A percentile compares a stretch with the other conserved stretches of the same genome.
phyloP scores from a whole-genome alignment of 2,888 invertebrate genomes.

The Serrognathus titanus region DNA sequence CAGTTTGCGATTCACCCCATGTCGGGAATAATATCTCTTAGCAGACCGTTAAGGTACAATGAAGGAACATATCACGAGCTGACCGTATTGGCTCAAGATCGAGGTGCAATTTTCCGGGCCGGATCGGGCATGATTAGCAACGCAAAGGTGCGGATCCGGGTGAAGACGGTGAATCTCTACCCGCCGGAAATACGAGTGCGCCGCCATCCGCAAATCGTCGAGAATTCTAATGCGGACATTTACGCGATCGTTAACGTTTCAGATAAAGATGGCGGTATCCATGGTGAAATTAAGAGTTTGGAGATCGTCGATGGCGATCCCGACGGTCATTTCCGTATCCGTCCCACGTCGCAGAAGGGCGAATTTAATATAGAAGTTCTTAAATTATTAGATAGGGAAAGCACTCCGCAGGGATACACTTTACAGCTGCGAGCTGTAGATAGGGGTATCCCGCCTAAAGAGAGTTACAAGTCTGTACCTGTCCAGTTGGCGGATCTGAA shows the following conservation, averaged over 20 bases:
- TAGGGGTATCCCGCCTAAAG: constrained; percentile 73
- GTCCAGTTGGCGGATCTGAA: constrained; percentile 78
- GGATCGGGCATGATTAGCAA: constrained; percentile 62
- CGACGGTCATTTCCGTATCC: constrained; percentile 81
- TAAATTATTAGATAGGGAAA: constrained; percentile 73
- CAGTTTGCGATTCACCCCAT: constrained; percentile 92
- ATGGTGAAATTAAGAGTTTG: constrained; percentile 77
- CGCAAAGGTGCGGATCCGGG: constrained; percentile 72
- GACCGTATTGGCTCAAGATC: constrained; percentile 79
- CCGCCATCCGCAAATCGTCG: constrained; percentile 74
- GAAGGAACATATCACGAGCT: constrained; percentile 70
- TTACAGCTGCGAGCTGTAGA: constrained; percentile 83
- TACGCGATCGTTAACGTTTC: constrained; percentile 85
- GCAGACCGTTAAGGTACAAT: constrained; percentile 70
- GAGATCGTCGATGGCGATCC: constrained; percentile 89
- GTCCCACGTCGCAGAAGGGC: constrained; percentile 58
- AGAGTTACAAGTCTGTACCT: constrained; percentile 75
- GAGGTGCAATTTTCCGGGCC: constrained; percentile 64
- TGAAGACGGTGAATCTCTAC: constrained; percentile 80
- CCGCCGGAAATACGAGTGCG: constrained; percentile 81
- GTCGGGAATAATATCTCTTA: constrained; percentile 81
- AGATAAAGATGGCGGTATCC: constrained; percentile 79
- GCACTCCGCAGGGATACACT: constrained; percentile 78
- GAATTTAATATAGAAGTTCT: constrained; percentile 80
- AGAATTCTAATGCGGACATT: constrained; percentile 77